Base-by-base conservation (phyloP, 2,113 vertebrate genomes). In the Larimichthys polyactis region DNA sequence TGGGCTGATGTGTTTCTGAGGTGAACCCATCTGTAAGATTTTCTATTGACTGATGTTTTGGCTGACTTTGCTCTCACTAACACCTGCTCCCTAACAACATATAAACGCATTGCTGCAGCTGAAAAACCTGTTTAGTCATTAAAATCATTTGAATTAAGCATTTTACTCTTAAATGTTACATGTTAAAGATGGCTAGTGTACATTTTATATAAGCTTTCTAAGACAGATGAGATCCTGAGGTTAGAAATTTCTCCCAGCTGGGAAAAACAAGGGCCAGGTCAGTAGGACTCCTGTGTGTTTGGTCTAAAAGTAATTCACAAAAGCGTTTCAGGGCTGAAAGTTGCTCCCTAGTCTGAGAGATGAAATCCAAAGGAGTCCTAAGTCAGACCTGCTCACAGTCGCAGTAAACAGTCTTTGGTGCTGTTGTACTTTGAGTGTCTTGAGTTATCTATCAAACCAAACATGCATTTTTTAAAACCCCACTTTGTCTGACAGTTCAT, bases 41-140 rank as follows among this genome's bases (percentile, higher is more conserved):
- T 68, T 52, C 6, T 55, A 2, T 62, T 7, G 4, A 10, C 5
- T 62, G 64, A 70, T 67, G 24, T 29, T 71, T 73, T 52, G 15
- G 49, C 51, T 5, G n/a, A 52, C 49, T 78, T 57, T 73, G 19
- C 43, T 55, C 48, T 55, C 22, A 32, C 43, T 5, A 78, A 64
- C 80, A 68, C 64, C 62, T 82, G 73, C 70, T 73, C 67, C 70
- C 11, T 22, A 60, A 66, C 15, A 57, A 48, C 5, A 27, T 27
- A 27, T 27, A 48, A 72, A 22, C 14, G 69, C n/a, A 8, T 32
- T 10, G 7, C 29, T 62, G 46, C 12, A 69, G 11, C n/a, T 40
- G 36, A 7, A 40, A 40, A 40, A 1, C 19, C 19, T 32, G 48
- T 36, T 36, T 12, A n/a, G 9, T 24, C 15, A 55, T 10, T 27